Evolutionary conservation across 2,888 invertebrate genomes (phyloP).

Genomic region (Agrilus biguttatus): DNA sequence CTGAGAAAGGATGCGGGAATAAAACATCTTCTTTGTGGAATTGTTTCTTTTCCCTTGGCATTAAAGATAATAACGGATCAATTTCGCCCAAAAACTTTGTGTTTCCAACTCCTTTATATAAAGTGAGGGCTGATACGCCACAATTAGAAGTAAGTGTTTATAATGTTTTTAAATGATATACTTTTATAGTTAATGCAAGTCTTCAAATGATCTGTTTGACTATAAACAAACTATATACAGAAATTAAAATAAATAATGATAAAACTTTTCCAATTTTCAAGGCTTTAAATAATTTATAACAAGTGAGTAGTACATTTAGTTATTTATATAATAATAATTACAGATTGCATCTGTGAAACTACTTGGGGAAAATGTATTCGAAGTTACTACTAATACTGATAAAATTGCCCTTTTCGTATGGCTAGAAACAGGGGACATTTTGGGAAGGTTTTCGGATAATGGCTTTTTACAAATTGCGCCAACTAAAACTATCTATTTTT

Average conservation of each 20-base stretch:
- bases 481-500: conserved; percentile 17
- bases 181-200: too few species aligned
- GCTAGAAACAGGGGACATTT: conserved; percentile 39
- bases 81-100: conserved; percentile 51
- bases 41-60: conserved; percentile 33
- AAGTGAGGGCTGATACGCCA: conserved; percentile 36
- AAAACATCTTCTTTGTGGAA: conserved; percentile 19
- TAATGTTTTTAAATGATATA: neutral
- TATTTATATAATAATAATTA: conserved; percentile 3
- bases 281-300: too few species aligned
- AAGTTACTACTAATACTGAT: conserved; percentile 32
- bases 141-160: conserved; percentile 36
- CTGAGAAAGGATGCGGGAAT: conserved; percentile 22
- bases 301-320: too few species aligned
- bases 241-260: too few species aligned
- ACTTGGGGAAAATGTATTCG: conserved; percentile 15
- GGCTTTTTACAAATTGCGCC: conserved; percentile 39
- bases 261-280: too few species aligned
- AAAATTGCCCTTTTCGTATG: conserved; percentile 54
- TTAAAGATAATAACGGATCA: conserved; percentile 32
- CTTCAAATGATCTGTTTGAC: too few species aligned
- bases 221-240: too few species aligned
- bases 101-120: conserved; percentile 46
- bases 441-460: conserved; percentile 61
- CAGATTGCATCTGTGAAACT: conserved; percentile 15